Evolutionary conservation across 2,113 vertebrate genomes (phyloP).

Genomic region (Cinclus mexicanus): DNA sequence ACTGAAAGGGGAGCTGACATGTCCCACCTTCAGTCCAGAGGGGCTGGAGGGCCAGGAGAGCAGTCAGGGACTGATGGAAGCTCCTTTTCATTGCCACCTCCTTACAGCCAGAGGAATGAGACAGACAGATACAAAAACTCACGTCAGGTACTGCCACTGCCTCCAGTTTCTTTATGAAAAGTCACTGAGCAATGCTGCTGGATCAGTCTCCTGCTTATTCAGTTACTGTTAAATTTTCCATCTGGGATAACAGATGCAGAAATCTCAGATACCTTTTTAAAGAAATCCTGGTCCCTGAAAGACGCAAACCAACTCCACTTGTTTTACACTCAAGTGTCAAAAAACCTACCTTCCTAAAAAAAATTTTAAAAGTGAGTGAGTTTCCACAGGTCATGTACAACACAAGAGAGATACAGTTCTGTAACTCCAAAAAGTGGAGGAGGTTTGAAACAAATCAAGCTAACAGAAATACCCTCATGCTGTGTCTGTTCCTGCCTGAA

Average conservation of each 20-base stretch:
- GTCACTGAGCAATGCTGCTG: background rate
- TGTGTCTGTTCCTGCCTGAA: background rate
- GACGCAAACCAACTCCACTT: background rate
- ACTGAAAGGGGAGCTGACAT: background rate
- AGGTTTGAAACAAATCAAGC: background rate
- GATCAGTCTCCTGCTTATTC: background rate
- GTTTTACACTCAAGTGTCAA: background rate
- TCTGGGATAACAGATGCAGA: background rate
- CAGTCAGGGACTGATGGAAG: background rate
- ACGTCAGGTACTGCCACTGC: background rate
- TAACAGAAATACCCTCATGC: background rate
- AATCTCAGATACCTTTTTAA: background rate
- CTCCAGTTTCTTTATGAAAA: background rate
- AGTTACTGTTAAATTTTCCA: background rate
- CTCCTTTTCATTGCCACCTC: background rate
- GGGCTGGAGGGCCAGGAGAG: background rate
- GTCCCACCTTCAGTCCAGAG: background rate
- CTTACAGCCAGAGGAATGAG: background rate
- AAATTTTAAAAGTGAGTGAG: background rate
- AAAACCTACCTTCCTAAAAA: background rate
- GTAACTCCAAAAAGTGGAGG: background rate
- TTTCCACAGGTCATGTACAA: background rate
- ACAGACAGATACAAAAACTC: background rate
- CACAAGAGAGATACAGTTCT: background rate
- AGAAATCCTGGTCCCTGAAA: background rate